Evolutionary conservation across 2,797 vertebrate species (phyloP), one percentile per base, ranked within the genome.

Genomic region (Semotilus atromaculatus): DNA sequence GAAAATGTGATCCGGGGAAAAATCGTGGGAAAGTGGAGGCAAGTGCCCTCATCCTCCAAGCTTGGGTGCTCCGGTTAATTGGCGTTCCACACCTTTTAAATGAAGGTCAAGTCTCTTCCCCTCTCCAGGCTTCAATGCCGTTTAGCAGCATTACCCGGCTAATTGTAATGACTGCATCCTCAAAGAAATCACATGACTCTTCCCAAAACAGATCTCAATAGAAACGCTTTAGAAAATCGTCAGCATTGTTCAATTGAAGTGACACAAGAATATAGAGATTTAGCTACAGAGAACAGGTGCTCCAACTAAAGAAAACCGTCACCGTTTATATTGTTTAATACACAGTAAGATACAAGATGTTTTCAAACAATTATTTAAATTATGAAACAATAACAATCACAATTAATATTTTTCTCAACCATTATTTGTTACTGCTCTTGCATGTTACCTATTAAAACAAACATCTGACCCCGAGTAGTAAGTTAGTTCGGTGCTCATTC

Each of bases 61-160:
- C 90, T 89, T 90, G 89, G 89, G 85, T 91, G 92, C 89, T 89
- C 90, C 36, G 83, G 80, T 86, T 94, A 92, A 93, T 92, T 91
- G 89, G 86, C 76, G 48, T 86, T 82, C 74, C 77, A 88, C 92
- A 93, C 90, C 90, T 93, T 91, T 71, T 86, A 91, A 91, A 92
- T 86, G 90, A 90, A 90, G 89, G 91, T 92, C 92, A 93, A 90
- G 89, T 91, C 80, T 89, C 58, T 81, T 86, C 78, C 82, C 78
- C 86, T 86, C 72, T 82, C 85, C 66, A 86, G 86, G 72, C 86
- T 89, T 92, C 86, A 92, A 77, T 21, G 87, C 78, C 87, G 88
- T 72, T 91, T 88, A 89, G 43, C 87, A 83, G 89, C 88, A 89
- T 80, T 62, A 90, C 53, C 70, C 77, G 85, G 90, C 89, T 89